phyloP scores from a whole-genome alignment of 2,113 vertebrate species.

The Tragelaphus imberbis region DNA sequence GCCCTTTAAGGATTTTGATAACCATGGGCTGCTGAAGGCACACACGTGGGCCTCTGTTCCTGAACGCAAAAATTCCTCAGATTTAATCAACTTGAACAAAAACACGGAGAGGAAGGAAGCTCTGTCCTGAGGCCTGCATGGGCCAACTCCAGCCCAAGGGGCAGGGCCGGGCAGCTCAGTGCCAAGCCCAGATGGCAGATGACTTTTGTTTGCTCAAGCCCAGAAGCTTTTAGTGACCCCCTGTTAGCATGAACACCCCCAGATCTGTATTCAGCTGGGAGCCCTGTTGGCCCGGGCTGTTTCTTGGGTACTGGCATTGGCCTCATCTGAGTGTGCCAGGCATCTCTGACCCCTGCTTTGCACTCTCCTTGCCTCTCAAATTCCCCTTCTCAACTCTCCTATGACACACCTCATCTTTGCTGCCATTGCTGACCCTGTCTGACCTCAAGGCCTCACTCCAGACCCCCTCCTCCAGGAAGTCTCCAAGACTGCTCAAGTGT shows the following conservation, averaged over 20 bases:
- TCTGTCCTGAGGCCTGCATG: neutral
- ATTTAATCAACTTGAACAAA: constrained; percentile 71
- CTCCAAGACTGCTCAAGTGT: neutral
- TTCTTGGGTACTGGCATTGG: neutral
- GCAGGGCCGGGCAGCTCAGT: neutral
- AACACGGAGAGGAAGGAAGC: constrained; percentile 58
- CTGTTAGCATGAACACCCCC: neutral
- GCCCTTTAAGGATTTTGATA: constrained; percentile 47
- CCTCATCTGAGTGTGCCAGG: neutral
- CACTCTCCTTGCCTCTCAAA: neutral
- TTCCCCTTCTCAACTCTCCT: neutral
- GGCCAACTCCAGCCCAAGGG: neutral
- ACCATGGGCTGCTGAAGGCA: neutral
- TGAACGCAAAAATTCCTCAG: constrained; percentile 60
- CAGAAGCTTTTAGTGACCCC: neutral
- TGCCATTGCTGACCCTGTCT: neutral
- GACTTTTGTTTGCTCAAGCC: neutral
- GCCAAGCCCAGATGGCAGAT: neutral
- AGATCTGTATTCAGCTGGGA: neutral
- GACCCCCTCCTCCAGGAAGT: neutral
- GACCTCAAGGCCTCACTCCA: neutral
- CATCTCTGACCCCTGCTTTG: neutral
- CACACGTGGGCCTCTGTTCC: constrained; percentile 27
- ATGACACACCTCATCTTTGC: neutral
- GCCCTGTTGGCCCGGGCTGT: neutral